Percentiles rank a stretch among this genome's conserved stretches.
Conservation (phyloP, 2,113 vertebrate species). For the Carassius gibelio region DNA sequence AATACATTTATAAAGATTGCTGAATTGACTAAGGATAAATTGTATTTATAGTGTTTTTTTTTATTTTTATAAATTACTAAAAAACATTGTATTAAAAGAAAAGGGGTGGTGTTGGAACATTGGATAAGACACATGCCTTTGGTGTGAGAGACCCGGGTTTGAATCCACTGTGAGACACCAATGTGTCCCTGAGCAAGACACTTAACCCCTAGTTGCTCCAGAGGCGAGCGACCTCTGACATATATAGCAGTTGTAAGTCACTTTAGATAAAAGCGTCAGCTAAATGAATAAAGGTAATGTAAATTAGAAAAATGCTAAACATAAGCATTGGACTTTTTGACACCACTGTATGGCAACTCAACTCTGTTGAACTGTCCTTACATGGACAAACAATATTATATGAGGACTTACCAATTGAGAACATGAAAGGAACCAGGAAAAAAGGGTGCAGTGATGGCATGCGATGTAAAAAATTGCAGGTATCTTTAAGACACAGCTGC, state of each 20-base stretch:
- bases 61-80: not conserved
- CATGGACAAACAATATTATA: not conserved
- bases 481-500: slow-evolving; percentile 13
- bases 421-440: not conserved
- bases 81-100: not conserved
- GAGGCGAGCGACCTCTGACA: no score
- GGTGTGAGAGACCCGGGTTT: no score
- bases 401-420: not conserved
- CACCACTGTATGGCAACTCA: not conserved
- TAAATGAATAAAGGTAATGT: no score
- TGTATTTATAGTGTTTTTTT: not conserved
- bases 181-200: no score
- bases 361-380: not conserved
- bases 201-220: no score
- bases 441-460: not conserved
- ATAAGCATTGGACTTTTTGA: not conserved
- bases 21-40: not conserved
- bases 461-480: not conserved
- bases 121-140: no score
- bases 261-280: no score
- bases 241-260: no score
- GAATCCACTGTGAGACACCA: no score
- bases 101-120: no score
- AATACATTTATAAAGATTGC: no score
- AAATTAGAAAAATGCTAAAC: not conserved